Evolutionary conservation across 2,113 vertebrate species (phyloP), one percentile per base, ranked within the genome.

Genomic region (Candoia aspera): DNA sequence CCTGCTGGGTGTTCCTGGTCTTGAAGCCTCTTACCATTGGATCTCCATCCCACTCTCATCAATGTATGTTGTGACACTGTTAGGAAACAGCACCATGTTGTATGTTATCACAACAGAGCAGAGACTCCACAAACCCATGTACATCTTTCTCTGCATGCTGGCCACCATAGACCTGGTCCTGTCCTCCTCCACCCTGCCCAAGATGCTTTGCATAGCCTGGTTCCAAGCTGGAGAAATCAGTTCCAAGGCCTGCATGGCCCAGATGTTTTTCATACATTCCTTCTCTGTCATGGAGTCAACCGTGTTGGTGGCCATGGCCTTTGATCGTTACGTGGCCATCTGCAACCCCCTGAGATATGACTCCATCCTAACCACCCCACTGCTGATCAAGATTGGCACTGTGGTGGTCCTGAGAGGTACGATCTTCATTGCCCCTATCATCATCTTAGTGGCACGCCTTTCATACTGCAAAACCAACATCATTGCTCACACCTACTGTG

Each of bases 101-200:
- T 95, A 95, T 33, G 94, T 95, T 24, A 93, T 96, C 92, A 95
- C 90, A 83, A 95, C 90, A 10, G 94, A 97, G 33, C 9, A 88
- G 29, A 96, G 94, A 12, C 93, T 97, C 58, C 96, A 96, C 17
- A 88, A 93, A 3, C 95, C 97, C 62, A 96, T 96, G 96, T 96
- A 95, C 89, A 90, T 96, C 58, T 96, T 97, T 87, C 88, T 97
- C 15, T 97, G 95, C 88, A 96, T 96, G 95, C 55, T 97, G 64
- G 94, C 95, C 8, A 19, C 91, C 53, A 92, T 95, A 53, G 95
- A 97, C 26, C 90, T 97, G 19, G 49, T 91, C 12, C 91, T 96
- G 23, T 93, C 95, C 57, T 95, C 90, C 1, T 94, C 92, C 33
- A 85, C 90, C 10, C 84, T 96, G 3, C 95, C 96, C 2, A 96